Base-by-base conservation (phyloP, 2,888 invertebrate species). In the Himalopsyche kuldschensis region DNA sequence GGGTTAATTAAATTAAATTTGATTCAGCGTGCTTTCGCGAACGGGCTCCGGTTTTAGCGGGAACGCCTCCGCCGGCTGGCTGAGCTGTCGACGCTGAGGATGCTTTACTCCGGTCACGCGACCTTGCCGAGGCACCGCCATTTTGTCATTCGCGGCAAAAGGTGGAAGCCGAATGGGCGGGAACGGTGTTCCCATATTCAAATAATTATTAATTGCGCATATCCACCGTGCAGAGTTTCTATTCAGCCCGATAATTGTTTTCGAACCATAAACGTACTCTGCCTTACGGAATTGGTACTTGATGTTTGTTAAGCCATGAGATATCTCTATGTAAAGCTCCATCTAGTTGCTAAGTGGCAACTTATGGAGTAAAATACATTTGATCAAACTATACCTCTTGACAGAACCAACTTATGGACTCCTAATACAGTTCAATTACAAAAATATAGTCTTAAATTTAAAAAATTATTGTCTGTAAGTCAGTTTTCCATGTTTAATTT, bases 61-160 rank as follows among this genome's bases (percentile, higher is more conserved):
- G 55, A 55, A 55, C 55, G 55, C 55, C 55, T 55, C 55, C 55
- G 55, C 55, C 55, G 55, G 55, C 55, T 55, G 55, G 55, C 20
- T 55, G 55, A 24, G 55, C 55, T 55, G 55, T 55, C 55, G 55
- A 20, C 55, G 55, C 55, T 55, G 55, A 55, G 55, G 55, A 55
- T 55, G 55, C 55, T 55, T 55, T 55, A 55, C 55, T 55, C 6
- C 55, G 55, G 55, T 55, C 55, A 24, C 55, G 55, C 20, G 55
- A 55, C 55, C 55, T 55, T 55, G 55, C 55, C 55, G 82, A 83
- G 75, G 30, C 32, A 79, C 79, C 79, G 82, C 79, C 79, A 79
- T 83, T 83, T 83, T 83, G 79, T 83, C 82, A 83, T 83, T 83
- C 82, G 82, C 82, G 79, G 79, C 75, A 83, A 75, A 83, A 83